Evolutionary conservation across 2,113 vertebrate genomes (phyloP).

Genomic region (Erinaceus europaeus): DNA sequence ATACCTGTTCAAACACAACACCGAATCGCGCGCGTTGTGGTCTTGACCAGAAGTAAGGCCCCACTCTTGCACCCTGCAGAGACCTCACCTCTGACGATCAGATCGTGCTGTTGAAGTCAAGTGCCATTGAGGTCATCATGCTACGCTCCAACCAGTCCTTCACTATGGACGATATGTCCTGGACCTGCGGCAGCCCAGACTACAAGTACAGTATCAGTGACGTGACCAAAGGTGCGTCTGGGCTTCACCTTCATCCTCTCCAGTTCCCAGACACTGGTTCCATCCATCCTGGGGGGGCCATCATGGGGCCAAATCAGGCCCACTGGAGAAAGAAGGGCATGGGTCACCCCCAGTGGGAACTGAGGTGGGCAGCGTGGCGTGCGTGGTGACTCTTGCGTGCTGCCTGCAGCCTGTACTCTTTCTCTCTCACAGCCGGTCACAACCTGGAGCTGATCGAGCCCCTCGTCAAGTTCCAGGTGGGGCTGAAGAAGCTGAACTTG

Average conservation of each 20-base stretch:
- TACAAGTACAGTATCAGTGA: conserved; percentile 94
- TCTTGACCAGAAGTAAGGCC: not conserved
- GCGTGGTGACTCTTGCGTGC: too few species aligned
- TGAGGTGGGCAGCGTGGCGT: not conserved
- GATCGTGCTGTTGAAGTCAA: conserved; percentile 97
- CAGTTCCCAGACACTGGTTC: not conserved
- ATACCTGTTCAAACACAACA: not conserved
- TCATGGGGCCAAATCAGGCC: not conserved
- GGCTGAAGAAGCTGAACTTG: conserved; percentile 95
- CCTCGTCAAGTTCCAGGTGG: conserved; percentile 95
- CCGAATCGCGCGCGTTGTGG: not conserved
- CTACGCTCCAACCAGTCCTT: conserved; percentile 97
- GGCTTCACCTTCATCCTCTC: not conserved
- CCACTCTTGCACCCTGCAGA: conserved; percentile 68
- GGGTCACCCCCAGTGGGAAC: not conserved
- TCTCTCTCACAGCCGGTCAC: conserved; percentile 88
- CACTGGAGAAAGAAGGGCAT: not conserved
- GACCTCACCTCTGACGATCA: conserved; percentile 95
- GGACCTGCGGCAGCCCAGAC: conserved; percentile 92
- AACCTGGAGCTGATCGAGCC: conserved; percentile 95
- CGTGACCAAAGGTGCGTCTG: conserved; percentile 88
- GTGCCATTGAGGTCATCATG: conserved; percentile 99
- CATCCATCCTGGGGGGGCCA: too few species aligned
- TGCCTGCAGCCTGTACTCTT: not conserved
- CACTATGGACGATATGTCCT: conserved; percentile 94